These are phyloP conservation scores for Rosalia funebris DNA, from an alignment of 2,888 invertebrate species.

Conservation along the genomic window DNA sequence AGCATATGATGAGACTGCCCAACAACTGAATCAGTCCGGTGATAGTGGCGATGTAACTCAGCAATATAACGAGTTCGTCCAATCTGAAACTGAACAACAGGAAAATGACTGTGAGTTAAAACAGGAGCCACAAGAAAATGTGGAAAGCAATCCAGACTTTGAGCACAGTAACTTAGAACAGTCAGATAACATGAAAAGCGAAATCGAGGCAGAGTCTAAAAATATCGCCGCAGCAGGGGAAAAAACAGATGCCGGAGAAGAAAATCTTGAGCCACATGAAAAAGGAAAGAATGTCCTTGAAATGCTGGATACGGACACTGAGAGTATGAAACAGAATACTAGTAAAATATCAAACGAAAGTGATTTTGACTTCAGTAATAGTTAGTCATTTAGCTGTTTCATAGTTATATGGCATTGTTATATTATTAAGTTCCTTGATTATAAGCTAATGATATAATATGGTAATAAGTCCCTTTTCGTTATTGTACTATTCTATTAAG, in stretches of 20 bases:
- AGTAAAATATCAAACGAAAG: slow-evolving; percentile 60
- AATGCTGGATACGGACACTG: slow-evolving; percentile 62
- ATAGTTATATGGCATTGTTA: too few species aligned
- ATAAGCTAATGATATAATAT: too few species aligned
- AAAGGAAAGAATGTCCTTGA: slow-evolving; percentile 54
- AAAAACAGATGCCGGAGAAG: not conserved
- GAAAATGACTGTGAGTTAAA: too few species aligned
- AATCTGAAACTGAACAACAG: too few species aligned
- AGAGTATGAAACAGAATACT: slow-evolving; percentile 56
- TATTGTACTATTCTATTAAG: too few species aligned
- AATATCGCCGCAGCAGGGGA: not conserved
- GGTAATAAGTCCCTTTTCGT: too few species aligned
- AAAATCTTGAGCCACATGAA: not conserved
- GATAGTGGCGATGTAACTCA: too few species aligned
- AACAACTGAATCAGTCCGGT: not conserved
- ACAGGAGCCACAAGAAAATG: too few species aligned
- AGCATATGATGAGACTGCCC: not conserved
- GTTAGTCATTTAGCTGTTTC: too few species aligned
- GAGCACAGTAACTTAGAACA: slow-evolving; percentile 6
- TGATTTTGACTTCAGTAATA: slow-evolving; percentile 62
- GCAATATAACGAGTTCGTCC: too few species aligned
- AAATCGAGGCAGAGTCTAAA: not conserved
- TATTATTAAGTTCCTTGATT: too few species aligned
- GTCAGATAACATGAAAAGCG: not conserved
- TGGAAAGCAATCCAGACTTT: not conserved